Percentiles rank a stretch among this genome's conserved stretches.
Conservation (phyloP, 2,888 invertebrate genomes). For the Meteorus colon region DNA sequence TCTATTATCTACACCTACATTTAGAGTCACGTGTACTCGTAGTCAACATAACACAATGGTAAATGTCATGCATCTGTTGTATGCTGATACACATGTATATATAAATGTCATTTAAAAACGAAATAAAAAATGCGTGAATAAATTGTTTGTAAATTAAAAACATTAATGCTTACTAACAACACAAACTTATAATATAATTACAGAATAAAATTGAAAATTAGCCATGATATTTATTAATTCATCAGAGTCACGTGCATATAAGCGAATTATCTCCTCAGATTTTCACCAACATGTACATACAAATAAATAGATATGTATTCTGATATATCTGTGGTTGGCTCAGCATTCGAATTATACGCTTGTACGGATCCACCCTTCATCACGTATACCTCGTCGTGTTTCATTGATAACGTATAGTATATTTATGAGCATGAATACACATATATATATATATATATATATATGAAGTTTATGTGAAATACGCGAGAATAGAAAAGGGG, state of each 20-base stretch:
- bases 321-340: neutral
- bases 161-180: neutral
- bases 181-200: neutral
- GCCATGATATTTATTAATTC: constrained; percentile 9
- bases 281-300: neutral
- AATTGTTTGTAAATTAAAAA: neutral
- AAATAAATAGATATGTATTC: neutral
- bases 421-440: neutral
- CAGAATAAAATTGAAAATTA: neutral
- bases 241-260: neutral
- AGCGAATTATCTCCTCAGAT: neutral
- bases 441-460: neutral
- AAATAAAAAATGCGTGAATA: neutral
- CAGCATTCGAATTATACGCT: constrained; percentile 31
- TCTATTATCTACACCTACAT: constrained; percentile 57
- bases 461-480: constrained; percentile 17
- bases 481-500: neutral
- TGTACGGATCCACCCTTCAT: constrained; percentile 26
- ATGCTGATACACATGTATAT: neutral
- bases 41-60: constrained; percentile 57
- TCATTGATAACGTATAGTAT: neutral
- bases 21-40: constrained; percentile 70
- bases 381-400: constrained; percentile 19
- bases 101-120: neutral
- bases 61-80: constrained; percentile 39